Conservation (phyloP, 2,113 vertebrate genomes). For the Tympanuchus pallidicinctus region DNA sequence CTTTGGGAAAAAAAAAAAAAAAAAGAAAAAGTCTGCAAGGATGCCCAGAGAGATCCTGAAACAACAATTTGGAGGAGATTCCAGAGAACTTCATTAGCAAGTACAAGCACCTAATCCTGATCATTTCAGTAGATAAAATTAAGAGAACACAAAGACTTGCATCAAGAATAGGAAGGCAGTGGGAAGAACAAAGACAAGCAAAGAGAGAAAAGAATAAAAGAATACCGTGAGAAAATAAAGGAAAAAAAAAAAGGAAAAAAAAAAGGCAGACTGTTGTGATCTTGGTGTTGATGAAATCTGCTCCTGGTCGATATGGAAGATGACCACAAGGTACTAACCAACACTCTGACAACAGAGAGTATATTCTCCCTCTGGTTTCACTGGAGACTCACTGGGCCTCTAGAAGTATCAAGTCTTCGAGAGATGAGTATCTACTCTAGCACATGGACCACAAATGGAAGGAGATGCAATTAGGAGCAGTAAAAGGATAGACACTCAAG, state of each 20-base stretch:
- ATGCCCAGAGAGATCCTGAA: conserved; percentile 10
- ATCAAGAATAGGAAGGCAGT: background rate
- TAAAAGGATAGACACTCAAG: background rate
- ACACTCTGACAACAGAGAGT: background rate
- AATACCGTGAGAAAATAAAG: background rate
- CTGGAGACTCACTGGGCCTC: conserved; percentile 4
- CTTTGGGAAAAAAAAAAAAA: conserved; percentile 27
- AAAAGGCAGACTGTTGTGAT: background rate
- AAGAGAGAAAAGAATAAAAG: conserved; percentile 18
- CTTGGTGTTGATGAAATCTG: background rate
- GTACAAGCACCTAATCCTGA: background rate
- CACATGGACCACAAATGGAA: conserved; percentile 6
- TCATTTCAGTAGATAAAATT: conserved; percentile 15
- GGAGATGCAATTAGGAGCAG: background rate
- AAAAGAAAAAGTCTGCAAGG: background rate
- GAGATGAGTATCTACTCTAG: conserved; percentile 26
- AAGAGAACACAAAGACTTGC: background rate
- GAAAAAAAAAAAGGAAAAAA: background rate
- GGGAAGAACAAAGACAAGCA: conserved; percentile 7
- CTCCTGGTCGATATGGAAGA: background rate
- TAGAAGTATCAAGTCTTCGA: conserved; percentile 9
- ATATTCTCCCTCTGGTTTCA: background rate
- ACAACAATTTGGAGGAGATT: background rate
- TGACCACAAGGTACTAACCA: background rate
- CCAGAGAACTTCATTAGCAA: conserved; percentile 20